Conservation (phyloP, 2,797 vertebrate species). For the Xiphophorus birchmanni region DNA sequence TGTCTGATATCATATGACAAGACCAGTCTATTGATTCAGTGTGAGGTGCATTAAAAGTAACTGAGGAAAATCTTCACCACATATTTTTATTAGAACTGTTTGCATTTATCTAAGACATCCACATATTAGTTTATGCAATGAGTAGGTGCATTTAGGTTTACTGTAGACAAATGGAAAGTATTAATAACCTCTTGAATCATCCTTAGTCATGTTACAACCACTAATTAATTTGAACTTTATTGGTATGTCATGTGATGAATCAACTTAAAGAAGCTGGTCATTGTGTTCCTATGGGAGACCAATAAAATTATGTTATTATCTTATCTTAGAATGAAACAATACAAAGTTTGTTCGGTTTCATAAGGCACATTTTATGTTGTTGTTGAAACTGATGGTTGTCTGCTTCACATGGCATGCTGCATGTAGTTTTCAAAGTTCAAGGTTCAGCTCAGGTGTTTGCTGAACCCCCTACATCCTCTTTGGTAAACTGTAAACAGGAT, state of each 20-base stretch:
- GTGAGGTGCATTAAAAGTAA: slow-evolving; percentile 12
- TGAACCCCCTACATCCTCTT: neutral
- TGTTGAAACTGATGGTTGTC: neutral
- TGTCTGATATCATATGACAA: slow-evolving; percentile 15
- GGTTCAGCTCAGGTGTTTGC: neutral
- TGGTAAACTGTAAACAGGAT: neutral
- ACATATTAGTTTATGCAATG: neutral
- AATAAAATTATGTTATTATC: too few species aligned
- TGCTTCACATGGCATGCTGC: neutral
- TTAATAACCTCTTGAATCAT: too few species aligned
- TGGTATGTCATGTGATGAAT: neutral
- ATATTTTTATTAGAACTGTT: neutral
- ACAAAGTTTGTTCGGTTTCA: neutral
- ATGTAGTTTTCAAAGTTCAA: neutral
- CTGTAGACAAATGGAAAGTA: neutral
- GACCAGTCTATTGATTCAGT: slow-evolving; percentile 11
- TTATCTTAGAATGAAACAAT: neutral
- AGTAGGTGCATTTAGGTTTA: neutral
- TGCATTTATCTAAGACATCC: neutral
- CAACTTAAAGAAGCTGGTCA: neutral
- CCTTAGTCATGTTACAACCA: neutral
- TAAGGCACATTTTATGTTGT: neutral
- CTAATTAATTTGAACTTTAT: neutral
- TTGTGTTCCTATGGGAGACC: neutral
- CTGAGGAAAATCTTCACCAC: slow-evolving; percentile 8